Conservation (phyloP, 2,113 vertebrate species). For the Mohoua ochrocephala region DNA sequence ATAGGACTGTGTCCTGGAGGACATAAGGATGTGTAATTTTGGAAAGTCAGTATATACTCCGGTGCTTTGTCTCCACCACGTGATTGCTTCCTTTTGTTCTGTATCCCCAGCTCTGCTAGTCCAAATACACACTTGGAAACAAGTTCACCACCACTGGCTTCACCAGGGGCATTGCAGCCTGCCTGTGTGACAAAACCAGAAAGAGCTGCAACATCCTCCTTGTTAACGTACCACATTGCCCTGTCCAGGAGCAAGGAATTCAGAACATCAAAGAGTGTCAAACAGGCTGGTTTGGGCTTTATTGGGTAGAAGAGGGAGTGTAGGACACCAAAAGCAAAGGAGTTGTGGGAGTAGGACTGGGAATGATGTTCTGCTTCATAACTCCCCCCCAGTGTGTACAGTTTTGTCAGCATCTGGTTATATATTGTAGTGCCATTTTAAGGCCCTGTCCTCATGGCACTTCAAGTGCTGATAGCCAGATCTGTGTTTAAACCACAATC, state of each 20-base stretch:
- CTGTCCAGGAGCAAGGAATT: not conserved
- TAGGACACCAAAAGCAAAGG: not conserved
- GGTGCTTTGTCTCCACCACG: accelerated
- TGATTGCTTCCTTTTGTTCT: not conserved
- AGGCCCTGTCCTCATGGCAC: not conserved
- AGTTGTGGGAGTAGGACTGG: not conserved
- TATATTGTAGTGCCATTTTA: not conserved
- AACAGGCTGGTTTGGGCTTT: accelerated
- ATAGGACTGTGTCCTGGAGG: not conserved
- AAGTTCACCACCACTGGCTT: not conserved
- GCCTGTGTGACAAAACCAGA: not conserved
- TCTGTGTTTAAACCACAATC: not conserved
- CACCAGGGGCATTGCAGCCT: not conserved
- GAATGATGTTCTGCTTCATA: not conserved
- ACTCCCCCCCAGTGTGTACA: not conserved
- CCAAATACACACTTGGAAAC: not conserved
- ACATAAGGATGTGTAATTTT: not conserved
- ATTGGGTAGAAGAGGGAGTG: not conserved
- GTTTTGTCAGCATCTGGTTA: not conserved
- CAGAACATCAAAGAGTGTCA: not conserved
- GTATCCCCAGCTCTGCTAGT: not conserved
- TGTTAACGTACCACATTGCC: not conserved
- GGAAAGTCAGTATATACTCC: not conserved
- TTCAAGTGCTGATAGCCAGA: not conserved
- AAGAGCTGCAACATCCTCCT: not conserved